Base-by-base conservation (phyloP, 2,113 vertebrate genomes). In the Otolemur garnettii region DNA sequence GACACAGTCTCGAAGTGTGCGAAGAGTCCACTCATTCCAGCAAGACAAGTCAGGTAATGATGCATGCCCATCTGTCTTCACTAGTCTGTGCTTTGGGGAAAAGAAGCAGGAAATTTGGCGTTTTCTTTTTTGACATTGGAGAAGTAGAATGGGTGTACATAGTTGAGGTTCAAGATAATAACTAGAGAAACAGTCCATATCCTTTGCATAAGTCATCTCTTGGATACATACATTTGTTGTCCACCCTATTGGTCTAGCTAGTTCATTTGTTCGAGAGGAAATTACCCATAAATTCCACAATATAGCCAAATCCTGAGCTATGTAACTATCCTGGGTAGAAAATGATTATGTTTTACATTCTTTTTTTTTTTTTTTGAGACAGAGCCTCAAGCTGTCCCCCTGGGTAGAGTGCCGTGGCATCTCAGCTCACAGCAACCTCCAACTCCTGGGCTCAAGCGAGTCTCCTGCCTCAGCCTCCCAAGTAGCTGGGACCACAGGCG, bases 1-100 rank as follows among this genome's bases (percentile, higher is more conserved):
- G 68, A 97, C 98, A 21, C 98, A 97, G 82, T 99, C 99, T 26
- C 98, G 98, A 42, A 99, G 98, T 93, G 96, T 99, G 88, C 99
- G 99, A 42, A 97, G 80, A 35, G 98, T 97, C 14, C 94, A 98
- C 30, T 98, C 98, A 11, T 97, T 97, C 4, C 97, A 97, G 68
- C 96, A 95, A 45, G 38, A 84, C 69, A 84, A 87, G 24, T 72
- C 97, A 97, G 97, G 97, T 97, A 72, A 87, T 0, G 10, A 9
- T 0, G 1, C 4, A 1, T 33, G 21, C 33, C 84, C 7, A 1
- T 33, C 60, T 66, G 10, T 50, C 42, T 57, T 82, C 13, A 60
- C 22, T 15, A n/a, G 14, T 60, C 30, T 1, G 0, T 30, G 6
- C 30, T 57, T 26, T 21, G 21, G 69, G 57, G 74, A 13, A 81